Evolutionary conservation across 2,888 invertebrate genomes (phyloP), one percentile per base, ranked within the genome.

Genomic region (Endomychus coccineus): DNA sequence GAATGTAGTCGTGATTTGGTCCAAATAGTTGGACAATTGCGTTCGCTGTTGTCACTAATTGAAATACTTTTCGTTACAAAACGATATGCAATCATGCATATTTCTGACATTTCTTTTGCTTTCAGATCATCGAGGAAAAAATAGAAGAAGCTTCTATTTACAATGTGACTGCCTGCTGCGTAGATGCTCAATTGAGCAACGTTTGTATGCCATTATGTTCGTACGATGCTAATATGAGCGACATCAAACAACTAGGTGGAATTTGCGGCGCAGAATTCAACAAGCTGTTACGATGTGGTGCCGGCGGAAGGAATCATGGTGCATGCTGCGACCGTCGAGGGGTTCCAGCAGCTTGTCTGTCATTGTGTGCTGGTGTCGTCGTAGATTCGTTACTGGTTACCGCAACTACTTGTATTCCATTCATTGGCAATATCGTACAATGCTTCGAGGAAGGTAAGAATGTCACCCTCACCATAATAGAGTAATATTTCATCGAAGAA

Each of bases 381-480:
- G 67, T 74, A 34, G 75, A 78, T 28, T 69, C 74, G 51, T 67
- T 77, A 36, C 61, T 75, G 13, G 68, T 72, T 19, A 71, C 78
- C 4, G 75, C 80, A 40, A 77, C 82, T 40, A 74, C 77, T 31
- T 88, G 87, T 61, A 74, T 84, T 35, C 80, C 85, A 1, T 87
- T 80, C 61, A 82, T 86, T 48, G 87, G 87, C 19, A 86, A 86
- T 64, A 85, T 87, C 51, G 78, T 83, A 32, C 83, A 85, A 61
- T 88, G 88, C 64, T 83, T 85, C 55, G 86, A 87, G 63, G 87
- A 88, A 74, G 88, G 85, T 82, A 56, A 52, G 27, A 6, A 9
- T n/a, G n/a, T n/a, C n/a, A n/a, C n/a, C n/a, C n/a, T n/a, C n/a
- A n/a, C n/a, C n/a, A n/a, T n/a, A n/a, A n/a, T n/a, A n/a, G n/a